These are phyloP conservation scores for Dolichoris vasculosae DNA, from an alignment of 1,140 invertebrate species.

Conservation along the genomic window DNA sequence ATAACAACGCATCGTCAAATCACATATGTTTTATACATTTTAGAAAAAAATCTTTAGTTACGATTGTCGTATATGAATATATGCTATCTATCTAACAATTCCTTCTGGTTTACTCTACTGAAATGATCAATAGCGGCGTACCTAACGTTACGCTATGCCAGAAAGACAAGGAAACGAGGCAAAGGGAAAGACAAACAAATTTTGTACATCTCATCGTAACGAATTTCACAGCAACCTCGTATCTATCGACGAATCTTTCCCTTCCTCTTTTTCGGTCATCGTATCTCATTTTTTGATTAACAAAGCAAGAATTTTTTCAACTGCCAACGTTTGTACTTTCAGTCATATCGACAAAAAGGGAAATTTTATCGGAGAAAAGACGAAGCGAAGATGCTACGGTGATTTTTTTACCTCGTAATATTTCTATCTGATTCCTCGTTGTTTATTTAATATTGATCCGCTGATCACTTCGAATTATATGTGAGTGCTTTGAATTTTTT, in stretches of 20 bases:
- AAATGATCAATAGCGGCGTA: conserved; percentile 8
- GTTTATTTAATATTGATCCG: background rate
- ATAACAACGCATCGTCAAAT: background rate
- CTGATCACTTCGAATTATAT: background rate
- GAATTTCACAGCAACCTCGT: background rate
- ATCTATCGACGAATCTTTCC: background rate
- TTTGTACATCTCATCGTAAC: background rate
- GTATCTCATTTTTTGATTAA: background rate
- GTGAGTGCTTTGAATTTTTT: background rate
- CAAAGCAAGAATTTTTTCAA: background rate
- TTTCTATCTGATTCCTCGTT: background rate
- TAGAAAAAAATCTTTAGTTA: background rate
- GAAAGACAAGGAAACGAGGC: background rate
- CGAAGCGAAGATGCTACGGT: background rate
- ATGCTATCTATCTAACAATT: background rate
- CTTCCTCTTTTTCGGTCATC: background rate
- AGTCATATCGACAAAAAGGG: background rate
- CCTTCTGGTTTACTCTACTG: background rate
- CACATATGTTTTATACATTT: background rate
- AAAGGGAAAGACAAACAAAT: background rate
- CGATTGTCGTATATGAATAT: background rate
- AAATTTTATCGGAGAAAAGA: background rate
- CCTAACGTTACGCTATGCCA: background rate
- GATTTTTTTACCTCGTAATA: background rate
- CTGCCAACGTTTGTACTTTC: no score